phyloP scores from a whole-genome alignment of 2,888 invertebrate genomes.

The Euphydryas editha region DNA sequence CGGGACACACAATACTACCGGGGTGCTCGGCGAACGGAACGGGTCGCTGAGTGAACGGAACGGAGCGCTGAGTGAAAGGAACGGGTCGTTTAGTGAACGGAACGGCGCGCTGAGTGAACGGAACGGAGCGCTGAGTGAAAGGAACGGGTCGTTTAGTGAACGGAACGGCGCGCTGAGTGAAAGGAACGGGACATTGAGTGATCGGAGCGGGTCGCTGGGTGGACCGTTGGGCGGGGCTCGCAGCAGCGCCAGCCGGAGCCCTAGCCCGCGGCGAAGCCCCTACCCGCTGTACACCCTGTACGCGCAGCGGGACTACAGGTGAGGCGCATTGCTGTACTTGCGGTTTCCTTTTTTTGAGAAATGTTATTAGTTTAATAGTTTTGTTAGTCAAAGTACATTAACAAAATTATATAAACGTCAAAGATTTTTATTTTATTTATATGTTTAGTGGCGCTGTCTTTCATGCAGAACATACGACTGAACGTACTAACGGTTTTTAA shows the following conservation, averaged over 20 bases:
- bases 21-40: too few relatives aligned
- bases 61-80: constrained; percentile 6
- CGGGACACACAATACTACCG: neutral
- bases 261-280: constrained; percentile 43
- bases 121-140: neutral
- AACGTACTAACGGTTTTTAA: too few relatives aligned
- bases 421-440: too few relatives aligned
- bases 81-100: constrained; percentile 21
- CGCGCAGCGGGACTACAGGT: constrained; percentile 37
- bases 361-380: too few relatives aligned
- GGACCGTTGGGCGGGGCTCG: constrained; percentile 28
- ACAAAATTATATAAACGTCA: too few relatives aligned
- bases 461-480: too few relatives aligned
- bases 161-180: constrained; percentile 26
- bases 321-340: neutral
- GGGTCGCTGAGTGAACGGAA: too few relatives aligned
- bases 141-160: constrained; percentile 24
- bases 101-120: constrained; percentile 25
- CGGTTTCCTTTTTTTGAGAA: too few relatives aligned
- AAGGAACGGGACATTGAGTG: constrained; percentile 26
- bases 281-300: constrained; percentile 42
- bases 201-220: constrained; percentile 25
- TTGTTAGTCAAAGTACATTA: too few relatives aligned
- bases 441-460: too few relatives aligned
- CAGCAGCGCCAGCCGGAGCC: constrained; percentile 37